Evolutionary conservation across 1,140 invertebrate genomes (phyloP), one percentile per base, ranked within the genome.

Genomic region (Steinernema khuongi): DNA sequence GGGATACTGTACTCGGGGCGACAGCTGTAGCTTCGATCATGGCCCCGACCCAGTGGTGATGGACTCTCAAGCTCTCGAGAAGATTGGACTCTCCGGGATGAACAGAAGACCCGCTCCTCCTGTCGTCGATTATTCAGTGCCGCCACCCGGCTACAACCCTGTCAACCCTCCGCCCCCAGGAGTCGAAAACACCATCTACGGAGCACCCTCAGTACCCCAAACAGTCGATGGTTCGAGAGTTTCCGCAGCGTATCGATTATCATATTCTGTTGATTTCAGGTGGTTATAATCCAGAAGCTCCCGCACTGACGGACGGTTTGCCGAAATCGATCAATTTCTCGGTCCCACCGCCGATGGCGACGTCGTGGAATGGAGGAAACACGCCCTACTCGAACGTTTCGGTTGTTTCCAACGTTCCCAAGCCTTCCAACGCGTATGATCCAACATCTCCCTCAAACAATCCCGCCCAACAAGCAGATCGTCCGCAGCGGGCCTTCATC

Each of bases 11-110:
- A 93, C 96, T 90, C 88, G 92, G 31, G 94, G 94, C 7, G 94
- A 97, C 86, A 89, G 94, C 66, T 97, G 95, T 87, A 93, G 92
- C 19, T 97, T 90, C 88, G 94, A 97, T 88, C 94, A 97, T 87
- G 94, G 95, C 18, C 89, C 90, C 1, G 94, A 97, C 87, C 94
- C 94, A 0, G 92, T 97, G 0, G 92, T 97, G 1, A 87, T 97
- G 18, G 94, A 97, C 83, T 92, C 67, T 4, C 31, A 43, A 14
- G 71, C 72, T 1, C 41, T 78, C 1, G 73, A 68, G 14, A 43
- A 29, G 32, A 78, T 78, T 43, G 77, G 66, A 17, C 31, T 41
- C 22, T 7, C 19, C 19, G 4, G 71, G 26, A 31, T 31, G 32
- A 41, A 32, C 33, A 33, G 22, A 72, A 22, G 70, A 22, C 41